Conservation (phyloP, 2,113 vertebrate species). For the Podocnemis expansa region DNA sequence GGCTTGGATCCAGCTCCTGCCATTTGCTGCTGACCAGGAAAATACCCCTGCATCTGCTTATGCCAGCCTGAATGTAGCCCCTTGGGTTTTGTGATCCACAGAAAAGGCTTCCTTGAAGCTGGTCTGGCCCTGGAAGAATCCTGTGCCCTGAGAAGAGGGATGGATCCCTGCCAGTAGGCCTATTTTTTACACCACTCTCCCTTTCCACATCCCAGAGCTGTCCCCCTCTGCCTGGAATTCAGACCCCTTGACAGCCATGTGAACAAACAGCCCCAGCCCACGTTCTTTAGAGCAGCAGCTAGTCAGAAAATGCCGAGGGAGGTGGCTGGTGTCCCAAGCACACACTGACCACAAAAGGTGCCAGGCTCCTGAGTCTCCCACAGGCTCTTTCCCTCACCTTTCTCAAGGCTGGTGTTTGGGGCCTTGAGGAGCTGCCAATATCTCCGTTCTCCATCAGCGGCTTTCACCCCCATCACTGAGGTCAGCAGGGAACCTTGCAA, state of each 20-base stretch:
- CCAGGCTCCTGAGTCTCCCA: rapidly evolving
- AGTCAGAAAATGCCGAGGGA: neutral
- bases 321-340: rapidly evolving
- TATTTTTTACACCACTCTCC: neutral
- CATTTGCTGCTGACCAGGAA: too few relatives aligned
- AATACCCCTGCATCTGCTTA: too few relatives aligned
- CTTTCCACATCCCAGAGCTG: neutral
- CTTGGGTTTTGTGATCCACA: neutral
- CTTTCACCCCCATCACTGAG: conserved; percentile 81
- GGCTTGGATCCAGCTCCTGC: too few relatives aligned
- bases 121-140: neutral
- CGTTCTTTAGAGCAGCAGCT: neutral
- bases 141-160: neutral
- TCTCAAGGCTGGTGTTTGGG: conserved; percentile 70
- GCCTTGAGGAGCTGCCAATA: conserved; percentile 86
- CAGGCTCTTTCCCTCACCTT: conserved; percentile 76
- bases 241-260: neutral
- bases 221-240: neutral
- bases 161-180: neutral
- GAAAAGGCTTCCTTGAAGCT: neutral
- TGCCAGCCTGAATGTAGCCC: neutral
- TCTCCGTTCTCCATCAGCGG: conserved; percentile 71
- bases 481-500: conserved; percentile 87
- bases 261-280: neutral
- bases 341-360: neutral